Evolutionary conservation across 2,797 vertebrate species (phyloP).

Genomic region (Gambelia wislizenii): DNA sequence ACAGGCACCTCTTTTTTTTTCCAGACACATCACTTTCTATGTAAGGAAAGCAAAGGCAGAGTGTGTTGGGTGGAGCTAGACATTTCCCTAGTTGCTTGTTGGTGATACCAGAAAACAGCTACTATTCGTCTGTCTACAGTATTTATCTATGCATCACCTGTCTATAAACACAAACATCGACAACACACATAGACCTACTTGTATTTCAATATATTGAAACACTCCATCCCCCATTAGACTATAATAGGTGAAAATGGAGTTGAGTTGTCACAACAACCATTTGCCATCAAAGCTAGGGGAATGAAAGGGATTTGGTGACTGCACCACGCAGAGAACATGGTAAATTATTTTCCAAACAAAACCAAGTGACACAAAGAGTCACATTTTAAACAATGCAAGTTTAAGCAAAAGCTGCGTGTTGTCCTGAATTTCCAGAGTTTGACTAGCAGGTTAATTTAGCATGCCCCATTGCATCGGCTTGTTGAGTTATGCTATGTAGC

Average conservation of each 20-base stretch:
- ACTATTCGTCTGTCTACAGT: too few species aligned
- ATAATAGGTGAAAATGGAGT: neutral
- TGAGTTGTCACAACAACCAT: neutral
- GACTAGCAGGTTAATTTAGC: slow-evolving; percentile 71
- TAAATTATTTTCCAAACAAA: neutral
- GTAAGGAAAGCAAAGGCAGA: too few species aligned
- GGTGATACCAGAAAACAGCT: too few species aligned
- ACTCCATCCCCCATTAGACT: neutral
- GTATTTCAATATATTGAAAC: neutral
- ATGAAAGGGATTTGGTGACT: neutral
- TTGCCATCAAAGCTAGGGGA: neutral
- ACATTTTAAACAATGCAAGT: slow-evolving; percentile 34
- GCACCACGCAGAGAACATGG: neutral
- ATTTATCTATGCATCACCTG: too few species aligned
- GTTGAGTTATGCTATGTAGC: slow-evolving; percentile 79
- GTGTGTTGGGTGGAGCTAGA: too few species aligned
- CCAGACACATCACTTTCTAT: too few species aligned
- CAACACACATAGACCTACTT: neutral
- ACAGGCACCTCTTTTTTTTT: too few species aligned
- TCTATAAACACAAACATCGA: too few species aligned
- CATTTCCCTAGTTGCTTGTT: too few species aligned
- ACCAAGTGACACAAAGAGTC: neutral
- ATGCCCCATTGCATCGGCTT: slow-evolving; percentile 70
- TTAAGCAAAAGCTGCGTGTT: slow-evolving; percentile 53
- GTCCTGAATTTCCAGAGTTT: slow-evolving; percentile 58